These are phyloP conservation scores for Stegana nigrithorax DNA, from an alignment of 2,888 invertebrate species.

Conservation along the genomic window DNA sequence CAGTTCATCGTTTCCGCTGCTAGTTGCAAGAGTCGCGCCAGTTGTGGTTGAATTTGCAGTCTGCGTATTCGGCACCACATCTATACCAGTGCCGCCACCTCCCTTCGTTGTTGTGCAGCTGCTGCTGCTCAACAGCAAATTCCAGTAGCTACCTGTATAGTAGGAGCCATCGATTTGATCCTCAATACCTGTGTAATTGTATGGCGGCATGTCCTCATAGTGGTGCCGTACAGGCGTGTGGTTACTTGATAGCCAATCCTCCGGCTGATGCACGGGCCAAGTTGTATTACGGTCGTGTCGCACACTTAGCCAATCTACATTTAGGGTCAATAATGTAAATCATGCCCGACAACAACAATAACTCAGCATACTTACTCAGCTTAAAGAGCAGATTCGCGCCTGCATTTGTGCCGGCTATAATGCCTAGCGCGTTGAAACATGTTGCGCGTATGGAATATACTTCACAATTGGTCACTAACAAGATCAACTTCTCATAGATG, in stretches of 20 bases:
- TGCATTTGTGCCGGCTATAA: slow-evolving; percentile 84
- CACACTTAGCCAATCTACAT: slow-evolving; percentile 78
- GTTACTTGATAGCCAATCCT: slow-evolving; percentile 71
- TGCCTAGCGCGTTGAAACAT: slow-evolving; percentile 83
- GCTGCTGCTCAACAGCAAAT: slow-evolving; percentile 52
- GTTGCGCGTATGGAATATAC: slow-evolving; percentile 92
- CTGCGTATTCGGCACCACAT: slow-evolving; percentile 46
- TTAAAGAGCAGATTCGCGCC: slow-evolving; percentile 85
- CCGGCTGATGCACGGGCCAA: slow-evolving; percentile 81
- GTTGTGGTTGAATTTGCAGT: slow-evolving; percentile 60
- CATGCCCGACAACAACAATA: not conserved
- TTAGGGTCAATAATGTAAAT: not conserved
- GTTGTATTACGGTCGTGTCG: slow-evolving; percentile 81
- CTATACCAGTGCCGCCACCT: slow-evolving; percentile 36
- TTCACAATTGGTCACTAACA: slow-evolving; percentile 81
- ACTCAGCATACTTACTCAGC: slow-evolving; percentile 71
- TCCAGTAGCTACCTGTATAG: slow-evolving; percentile 65
- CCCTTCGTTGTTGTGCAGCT: slow-evolving; percentile 34
- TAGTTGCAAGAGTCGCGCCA: too few relatives aligned
- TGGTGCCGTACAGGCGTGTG: slow-evolving; percentile 69
- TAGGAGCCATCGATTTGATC: slow-evolving; percentile 67
- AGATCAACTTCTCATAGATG: slow-evolving; percentile 69
- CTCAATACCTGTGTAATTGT: slow-evolving; percentile 65
- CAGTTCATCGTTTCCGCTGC: slow-evolving; percentile 49
- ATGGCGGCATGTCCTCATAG: slow-evolving; percentile 66